These are phyloP conservation scores for Lophius piscatorius DNA, from an alignment of 2,113 vertebrate species.

Conservation along the genomic window DNA sequence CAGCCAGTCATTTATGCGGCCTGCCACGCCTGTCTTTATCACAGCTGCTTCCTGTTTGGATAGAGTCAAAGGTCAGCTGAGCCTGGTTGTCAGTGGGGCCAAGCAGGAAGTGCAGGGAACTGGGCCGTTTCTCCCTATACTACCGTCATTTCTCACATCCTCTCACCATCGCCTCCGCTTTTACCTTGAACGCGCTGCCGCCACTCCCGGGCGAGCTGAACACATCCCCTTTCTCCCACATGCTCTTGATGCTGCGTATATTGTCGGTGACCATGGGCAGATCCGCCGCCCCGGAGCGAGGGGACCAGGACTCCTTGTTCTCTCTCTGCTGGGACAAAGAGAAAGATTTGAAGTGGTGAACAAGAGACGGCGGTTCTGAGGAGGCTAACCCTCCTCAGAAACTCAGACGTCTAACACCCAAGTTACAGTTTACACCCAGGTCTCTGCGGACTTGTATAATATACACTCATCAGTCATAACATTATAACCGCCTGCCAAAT, in stretches of 20 bases:
- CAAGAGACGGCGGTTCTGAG: no score
- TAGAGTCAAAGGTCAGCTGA: slow-evolving; percentile 61
- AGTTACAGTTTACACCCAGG: no score
- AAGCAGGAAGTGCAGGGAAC: slow-evolving; percentile 58
- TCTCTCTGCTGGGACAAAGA: slow-evolving; percentile 73
- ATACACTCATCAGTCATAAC: no score
- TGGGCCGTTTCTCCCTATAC: slow-evolving; percentile 14
- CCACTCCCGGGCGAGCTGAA: slow-evolving; percentile 83
- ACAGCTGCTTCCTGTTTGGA: slow-evolving; percentile 91
- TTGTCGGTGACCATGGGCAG: slow-evolving; percentile 90
- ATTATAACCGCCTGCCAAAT: no score
- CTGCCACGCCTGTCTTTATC: slow-evolving; percentile 95
- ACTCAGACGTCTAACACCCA: no score
- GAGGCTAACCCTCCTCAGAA: no score
- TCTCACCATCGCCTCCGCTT: background rate
- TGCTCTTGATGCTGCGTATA: slow-evolving; percentile 96
- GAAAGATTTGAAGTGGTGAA: background rate
- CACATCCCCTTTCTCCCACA: slow-evolving; percentile 96
- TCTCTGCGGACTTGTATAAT: no score
- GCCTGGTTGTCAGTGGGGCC: slow-evolving; percentile 30
- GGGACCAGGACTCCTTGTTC: slow-evolving; percentile 84
- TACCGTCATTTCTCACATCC: background rate
- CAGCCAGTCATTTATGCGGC: slow-evolving; percentile 97
- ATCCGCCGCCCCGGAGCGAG: slow-evolving; percentile 85
- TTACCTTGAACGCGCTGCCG: slow-evolving; percentile 90